Conservation (phyloP, 2,113 vertebrate genomes). For the Caloenas nicobarica region DNA sequence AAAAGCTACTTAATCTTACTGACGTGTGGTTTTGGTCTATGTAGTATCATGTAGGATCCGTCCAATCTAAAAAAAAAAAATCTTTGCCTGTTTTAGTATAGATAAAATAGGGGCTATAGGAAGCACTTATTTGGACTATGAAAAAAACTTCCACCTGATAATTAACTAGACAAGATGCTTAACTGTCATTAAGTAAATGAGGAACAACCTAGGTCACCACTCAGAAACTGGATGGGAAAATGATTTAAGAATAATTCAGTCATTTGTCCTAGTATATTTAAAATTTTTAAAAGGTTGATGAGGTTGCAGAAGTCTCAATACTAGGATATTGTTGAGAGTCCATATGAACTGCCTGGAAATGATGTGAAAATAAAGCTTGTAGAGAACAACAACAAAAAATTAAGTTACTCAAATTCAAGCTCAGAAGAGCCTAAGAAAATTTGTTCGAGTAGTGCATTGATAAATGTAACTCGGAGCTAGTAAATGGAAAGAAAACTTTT, state of each 20-base stretch:
- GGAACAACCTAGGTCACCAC: background rate
- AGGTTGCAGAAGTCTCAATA: background rate
- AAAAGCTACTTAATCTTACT: background rate
- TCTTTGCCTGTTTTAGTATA: background rate
- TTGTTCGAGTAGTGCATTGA: background rate
- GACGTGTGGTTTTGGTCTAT: background rate
- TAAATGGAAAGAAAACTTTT: background rate
- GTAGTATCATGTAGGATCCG: background rate
- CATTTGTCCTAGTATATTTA: background rate
- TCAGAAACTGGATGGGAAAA: background rate
- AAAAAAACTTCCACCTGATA: background rate
- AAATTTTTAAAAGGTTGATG: background rate
- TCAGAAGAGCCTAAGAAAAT: background rate
- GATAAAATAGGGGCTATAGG: background rate
- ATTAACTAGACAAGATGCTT: background rate
- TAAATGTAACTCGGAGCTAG: background rate
- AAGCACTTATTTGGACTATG: background rate
- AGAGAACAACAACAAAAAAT: background rate
- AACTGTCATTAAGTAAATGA: background rate
- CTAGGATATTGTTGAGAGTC: background rate
- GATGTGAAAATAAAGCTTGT: background rate
- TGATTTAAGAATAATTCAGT: background rate
- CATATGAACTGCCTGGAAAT: background rate
- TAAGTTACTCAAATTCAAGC: background rate
- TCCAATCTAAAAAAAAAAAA: background rate